phyloP scores from a whole-genome alignment of 2,888 invertebrate genomes.

The Mesoligia furuncula region DNA sequence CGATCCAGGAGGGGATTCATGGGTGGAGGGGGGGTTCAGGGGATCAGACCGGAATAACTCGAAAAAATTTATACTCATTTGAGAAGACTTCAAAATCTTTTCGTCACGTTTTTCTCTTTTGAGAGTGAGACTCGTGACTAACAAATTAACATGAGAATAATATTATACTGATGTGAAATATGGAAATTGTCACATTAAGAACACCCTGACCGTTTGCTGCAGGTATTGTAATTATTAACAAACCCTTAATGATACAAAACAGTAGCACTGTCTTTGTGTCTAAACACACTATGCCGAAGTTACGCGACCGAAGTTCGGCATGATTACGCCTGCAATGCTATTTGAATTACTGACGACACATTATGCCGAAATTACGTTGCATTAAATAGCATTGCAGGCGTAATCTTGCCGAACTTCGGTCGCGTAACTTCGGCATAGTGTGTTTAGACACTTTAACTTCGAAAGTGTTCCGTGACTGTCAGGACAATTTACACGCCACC shows the following conservation, averaged over 20 bases:
- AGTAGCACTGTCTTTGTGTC: not conserved
- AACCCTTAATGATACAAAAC: not conserved
- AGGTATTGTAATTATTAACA: not conserved
- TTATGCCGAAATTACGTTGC: no score
- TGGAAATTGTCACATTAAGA: slow-evolving; percentile 23
- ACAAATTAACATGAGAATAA: slow-evolving; percentile 34
- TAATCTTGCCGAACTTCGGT: no score
- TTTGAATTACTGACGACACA: no score
- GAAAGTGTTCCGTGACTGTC: not conserved
- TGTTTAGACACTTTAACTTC: no score
- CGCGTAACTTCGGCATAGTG: no score
- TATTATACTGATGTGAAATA: slow-evolving; percentile 19
- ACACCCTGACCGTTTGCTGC: slow-evolving; percentile 1
- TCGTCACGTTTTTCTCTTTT: slow-evolving; percentile 29
- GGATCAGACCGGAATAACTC: no score
- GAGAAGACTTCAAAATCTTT: slow-evolving; percentile 20
- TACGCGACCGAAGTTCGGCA: no score
- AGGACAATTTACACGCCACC: not conserved
- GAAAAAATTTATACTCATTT: slow-evolving; percentile 8
- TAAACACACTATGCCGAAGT: no score
- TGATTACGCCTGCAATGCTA: no score
- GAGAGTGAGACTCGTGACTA: slow-evolving; percentile 36
- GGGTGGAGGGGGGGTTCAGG: no score
- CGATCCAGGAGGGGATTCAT: no score
- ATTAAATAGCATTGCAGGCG: no score